Evolutionary conservation across 2,797 vertebrate species (phyloP), one percentile per base, ranked within the genome.

Genomic region (Propithecus perrieri): DNA sequence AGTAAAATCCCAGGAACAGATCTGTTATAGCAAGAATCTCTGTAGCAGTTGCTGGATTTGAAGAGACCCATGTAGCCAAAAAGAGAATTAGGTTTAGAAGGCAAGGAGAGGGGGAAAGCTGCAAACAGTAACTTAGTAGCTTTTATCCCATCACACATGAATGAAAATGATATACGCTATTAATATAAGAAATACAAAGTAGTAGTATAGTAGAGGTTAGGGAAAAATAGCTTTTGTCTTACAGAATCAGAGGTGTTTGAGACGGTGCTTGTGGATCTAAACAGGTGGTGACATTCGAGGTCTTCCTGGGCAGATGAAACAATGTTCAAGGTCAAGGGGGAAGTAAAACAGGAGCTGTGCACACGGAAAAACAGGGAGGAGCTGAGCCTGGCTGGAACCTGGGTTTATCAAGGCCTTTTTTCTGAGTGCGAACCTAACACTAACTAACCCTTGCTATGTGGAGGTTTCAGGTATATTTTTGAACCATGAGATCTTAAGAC

Each of bases 381-480:
- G 38, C 38, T n/a, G 38, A 20, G 1, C 91, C 85, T 89, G 53
- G 4, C 41, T 81, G 48, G 30, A 91, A 89, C 38, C 28, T 85
- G 55, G 46, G 0, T 59, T 95, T 89, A 41, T 72, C 38, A 93
- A 88, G 38, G 35, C 33, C 33, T 78, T 72, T 89, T 69, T 86
- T 88, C 15, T 76, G 24, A 80, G 69, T 72, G 14, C 78, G 28
- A 80, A 50, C 20, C n/a, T 88, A 74, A 83, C 8, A 89, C 55
- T 84, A 94, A 81, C 38, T 93, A 91, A 63, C 33, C 9, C 14
- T 89, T 89, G 38, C 7, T 94, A 83, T 69, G 38, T 96, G 48
- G 20, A 78, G 24, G 91, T 53, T 91, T 91, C 38, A 76, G 28
- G 83, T 81, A 61, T 43, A 75, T 79, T 80, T 75, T 93, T 65